A percentile compares a stretch with the other conserved stretches of the same genome.
Evolutionary conservation across 2,888 invertebrate genomes (phyloP).

Genomic region (Epinotia nisella): DNA sequence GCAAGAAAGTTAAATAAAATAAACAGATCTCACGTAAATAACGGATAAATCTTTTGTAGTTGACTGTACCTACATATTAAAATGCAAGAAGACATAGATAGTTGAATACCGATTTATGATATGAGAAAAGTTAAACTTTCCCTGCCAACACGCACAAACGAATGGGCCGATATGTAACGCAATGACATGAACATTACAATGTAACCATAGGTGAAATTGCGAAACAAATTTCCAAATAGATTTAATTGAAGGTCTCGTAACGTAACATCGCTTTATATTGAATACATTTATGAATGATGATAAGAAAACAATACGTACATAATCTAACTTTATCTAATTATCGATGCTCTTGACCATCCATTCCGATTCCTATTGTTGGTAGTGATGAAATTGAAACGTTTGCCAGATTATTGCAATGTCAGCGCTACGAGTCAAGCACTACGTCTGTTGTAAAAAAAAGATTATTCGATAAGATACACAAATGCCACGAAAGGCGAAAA

Average conservation of each 20-base stretch:
- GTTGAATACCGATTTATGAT: neutral
- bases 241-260: constrained; percentile 20
- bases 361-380: constrained; percentile 26
- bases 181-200: constrained; percentile 6
- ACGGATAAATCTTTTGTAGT: neutral
- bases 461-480: neutral
- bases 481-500: neutral
- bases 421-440: constrained; percentile 2
- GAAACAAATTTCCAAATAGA: constrained; percentile 10
- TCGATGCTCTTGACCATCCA: constrained; percentile 27
- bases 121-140: constrained; percentile 15
- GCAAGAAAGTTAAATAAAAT: too few relatives aligned
- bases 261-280: constrained; percentile 24
- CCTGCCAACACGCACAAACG: neutral
- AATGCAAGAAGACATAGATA: neutral
- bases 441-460: neutral
- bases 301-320: constrained; percentile 22
- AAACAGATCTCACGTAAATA: too few relatives aligned
- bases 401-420: constrained; percentile 27
- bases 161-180: neutral
- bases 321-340: constrained; percentile 33
- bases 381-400: constrained; percentile 31
- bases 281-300: constrained; percentile 16
- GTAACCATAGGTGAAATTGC: constrained; percentile 11
- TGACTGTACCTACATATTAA: neutral